Percentiles rank a stretch among this genome's conserved stretches.
Evolutionary conservation across 2,888 invertebrate species (phyloP).

Genomic region (Lycia hirtaria): DNA sequence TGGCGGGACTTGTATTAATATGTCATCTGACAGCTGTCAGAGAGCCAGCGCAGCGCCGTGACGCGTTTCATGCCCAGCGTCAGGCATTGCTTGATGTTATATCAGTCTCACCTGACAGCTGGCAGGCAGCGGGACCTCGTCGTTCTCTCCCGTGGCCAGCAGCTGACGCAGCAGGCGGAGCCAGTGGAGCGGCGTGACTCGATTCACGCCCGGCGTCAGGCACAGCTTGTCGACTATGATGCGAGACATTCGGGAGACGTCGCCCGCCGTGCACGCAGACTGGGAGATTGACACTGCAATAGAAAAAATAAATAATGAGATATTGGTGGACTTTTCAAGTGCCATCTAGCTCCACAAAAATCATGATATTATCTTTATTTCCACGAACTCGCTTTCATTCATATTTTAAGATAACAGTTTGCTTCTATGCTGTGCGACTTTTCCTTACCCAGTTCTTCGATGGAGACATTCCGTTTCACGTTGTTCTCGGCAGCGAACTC

Average conservation of each 20-base stretch:
- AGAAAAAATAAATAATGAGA: background rate
- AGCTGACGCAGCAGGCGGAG: slow-evolving; percentile 88
- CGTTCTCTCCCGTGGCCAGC: slow-evolving; percentile 71
- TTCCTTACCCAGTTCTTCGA: slow-evolving; percentile 88
- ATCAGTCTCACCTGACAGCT: slow-evolving; percentile 41
- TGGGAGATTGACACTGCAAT: slow-evolving; percentile 85
- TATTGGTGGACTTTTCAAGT: no score
- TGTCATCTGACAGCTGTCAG: no score
- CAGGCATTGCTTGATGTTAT: no score
- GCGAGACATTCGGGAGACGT: slow-evolving; percentile 94
- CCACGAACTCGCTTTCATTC: no score
- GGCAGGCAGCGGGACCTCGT: slow-evolving; percentile 28
- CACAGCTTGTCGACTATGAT: slow-evolving; percentile 92
- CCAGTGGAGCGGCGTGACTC: slow-evolving; percentile 88
- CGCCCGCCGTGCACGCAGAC: slow-evolving; percentile 93
- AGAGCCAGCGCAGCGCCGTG: no score
- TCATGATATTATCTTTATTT: no score
- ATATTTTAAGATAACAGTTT: no score
- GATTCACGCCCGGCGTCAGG: slow-evolving; percentile 81
- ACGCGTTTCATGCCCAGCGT: no score
- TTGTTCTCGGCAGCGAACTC: slow-evolving; percentile 86
- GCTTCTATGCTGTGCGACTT: no score
- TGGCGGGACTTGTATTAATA: no score
- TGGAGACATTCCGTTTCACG: slow-evolving; percentile 80
- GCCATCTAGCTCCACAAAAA: no score